Evolutionary conservation across 2,113 vertebrate species (phyloP).

Genomic region (Poeciliopsis retropinna): DNA sequence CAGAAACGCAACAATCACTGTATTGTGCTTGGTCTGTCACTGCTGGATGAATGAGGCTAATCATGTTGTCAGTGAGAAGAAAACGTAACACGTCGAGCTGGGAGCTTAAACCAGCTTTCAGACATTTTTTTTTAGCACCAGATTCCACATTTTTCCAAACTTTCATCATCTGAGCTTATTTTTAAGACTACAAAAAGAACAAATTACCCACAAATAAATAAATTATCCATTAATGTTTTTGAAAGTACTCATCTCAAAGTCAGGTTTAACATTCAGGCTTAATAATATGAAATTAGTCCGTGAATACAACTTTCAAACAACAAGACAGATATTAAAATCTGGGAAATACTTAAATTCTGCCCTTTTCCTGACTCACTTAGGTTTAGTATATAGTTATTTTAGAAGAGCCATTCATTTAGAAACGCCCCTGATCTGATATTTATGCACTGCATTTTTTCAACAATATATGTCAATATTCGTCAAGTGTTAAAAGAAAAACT

Average conservation of each 20-base stretch:
- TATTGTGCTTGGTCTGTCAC: conserved; percentile 27
- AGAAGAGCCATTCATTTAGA: too few relatives aligned
- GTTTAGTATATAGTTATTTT: too few relatives aligned
- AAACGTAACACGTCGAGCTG: neutral
- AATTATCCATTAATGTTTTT: neutral
- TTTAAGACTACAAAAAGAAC: neutral
- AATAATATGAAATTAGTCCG: neutral
- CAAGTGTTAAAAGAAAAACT: conserved; percentile 17
- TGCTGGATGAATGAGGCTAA: conserved; percentile 40
- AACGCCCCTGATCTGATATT: too few relatives aligned
- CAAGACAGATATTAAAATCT: too few relatives aligned
- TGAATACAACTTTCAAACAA: too few relatives aligned
- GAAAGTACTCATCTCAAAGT: neutral
- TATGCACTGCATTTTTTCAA: neutral
- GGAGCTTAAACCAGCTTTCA: conserved; percentile 3
- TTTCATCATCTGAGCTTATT: neutral
- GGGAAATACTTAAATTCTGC: too few relatives aligned
- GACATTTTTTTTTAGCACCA: neutral
- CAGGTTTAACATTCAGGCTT: neutral
- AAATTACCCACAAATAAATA: neutral
- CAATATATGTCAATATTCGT: neutral
- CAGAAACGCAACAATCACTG: conserved; percentile 21
- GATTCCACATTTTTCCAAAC: neutral
- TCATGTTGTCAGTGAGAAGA: conserved; percentile 20
- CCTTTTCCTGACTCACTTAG: too few relatives aligned